Percentiles rank a stretch among this genome's conserved stretches.
These are phyloP conservation scores for Cataglyphis altisquamis DNA, from an alignment of 2,888 invertebrate species.

Conservation along the genomic window DNA sequence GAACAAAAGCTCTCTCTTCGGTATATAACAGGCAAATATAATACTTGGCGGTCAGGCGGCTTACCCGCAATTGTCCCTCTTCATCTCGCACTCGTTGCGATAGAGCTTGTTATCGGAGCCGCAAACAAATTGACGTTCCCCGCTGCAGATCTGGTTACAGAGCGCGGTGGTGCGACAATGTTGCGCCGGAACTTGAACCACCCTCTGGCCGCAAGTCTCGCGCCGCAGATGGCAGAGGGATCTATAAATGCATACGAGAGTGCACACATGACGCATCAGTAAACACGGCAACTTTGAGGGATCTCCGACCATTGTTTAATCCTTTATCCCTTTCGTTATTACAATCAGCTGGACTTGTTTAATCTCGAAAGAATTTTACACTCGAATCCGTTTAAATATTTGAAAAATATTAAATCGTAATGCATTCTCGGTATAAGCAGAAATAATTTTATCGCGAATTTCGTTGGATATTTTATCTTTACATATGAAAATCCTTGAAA, in stretches of 20 bases:
- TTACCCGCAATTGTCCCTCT: conserved; percentile 95
- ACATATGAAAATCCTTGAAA: neutral
- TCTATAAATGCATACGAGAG: conserved; percentile 84
- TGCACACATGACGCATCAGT: conserved; percentile 35
- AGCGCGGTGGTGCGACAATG: conserved; percentile 95
- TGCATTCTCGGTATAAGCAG: too few species aligned
- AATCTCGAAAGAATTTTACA: neutral
- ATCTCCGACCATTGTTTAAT: neutral
- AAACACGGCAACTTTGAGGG: neutral
- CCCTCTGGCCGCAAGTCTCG: conserved; percentile 94
- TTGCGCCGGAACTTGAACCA: conserved; percentile 93
- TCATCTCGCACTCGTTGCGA: conserved; percentile 96
- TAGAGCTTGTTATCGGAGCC: conserved; percentile 97
- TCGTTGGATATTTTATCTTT: neutral
- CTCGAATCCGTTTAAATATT: neutral
- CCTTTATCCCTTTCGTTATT: neutral
- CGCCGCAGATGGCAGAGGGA: conserved; percentile 94
- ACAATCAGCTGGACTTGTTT: neutral
- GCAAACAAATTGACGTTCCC: conserved; percentile 93
- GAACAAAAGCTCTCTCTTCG: neutral
- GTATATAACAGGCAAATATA: conserved; percentile 26
- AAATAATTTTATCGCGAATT: neutral
- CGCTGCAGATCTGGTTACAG: conserved; percentile 92
- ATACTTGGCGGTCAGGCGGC: conserved; percentile 64
- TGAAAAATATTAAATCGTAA: neutral